Percentiles rank a stretch among this genome's conserved stretches.
These are phyloP conservation scores for Pithys albifrons DNA, from an alignment of 2,113 vertebrate genomes.

Conservation along the genomic window DNA sequence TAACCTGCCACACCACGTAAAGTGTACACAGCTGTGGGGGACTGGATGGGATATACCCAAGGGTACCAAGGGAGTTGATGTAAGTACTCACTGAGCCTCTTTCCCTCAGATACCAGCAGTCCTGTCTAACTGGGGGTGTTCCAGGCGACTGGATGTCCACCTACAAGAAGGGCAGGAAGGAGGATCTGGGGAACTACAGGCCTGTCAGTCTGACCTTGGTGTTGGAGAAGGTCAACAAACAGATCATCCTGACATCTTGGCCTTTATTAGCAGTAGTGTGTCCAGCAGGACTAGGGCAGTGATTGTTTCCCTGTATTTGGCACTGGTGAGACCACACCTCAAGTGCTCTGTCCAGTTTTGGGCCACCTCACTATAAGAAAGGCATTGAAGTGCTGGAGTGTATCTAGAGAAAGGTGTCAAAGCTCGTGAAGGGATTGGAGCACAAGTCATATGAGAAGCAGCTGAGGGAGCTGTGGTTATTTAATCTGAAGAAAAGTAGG, in stretches of 20 bases:
- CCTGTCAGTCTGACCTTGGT: background rate
- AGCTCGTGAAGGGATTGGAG: background rate
- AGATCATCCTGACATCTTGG: background rate
- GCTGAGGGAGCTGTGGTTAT: background rate
- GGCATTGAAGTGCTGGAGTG: rapidly evolving
- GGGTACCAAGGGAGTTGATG: background rate
- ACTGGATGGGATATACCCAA: background rate
- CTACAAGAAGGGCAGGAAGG: background rate
- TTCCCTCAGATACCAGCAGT: background rate
- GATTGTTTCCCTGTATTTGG: rapidly evolving
- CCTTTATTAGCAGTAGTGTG: rapidly evolving
- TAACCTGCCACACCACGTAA: background rate
- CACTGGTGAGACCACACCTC: rapidly evolving
- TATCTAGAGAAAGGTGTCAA: background rate
- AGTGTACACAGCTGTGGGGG: background rate
- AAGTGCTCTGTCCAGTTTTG: rapidly evolving
- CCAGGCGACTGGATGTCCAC: background rate
- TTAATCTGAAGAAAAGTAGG: no score
- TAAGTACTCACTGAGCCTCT: background rate
- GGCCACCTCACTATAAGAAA: rapidly evolving
- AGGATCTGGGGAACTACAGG: background rate
- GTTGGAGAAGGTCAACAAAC: background rate
- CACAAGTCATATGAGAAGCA: background rate
- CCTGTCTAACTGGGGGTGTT: background rate
- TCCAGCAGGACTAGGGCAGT: background rate